Evolutionary conservation across 2,888 invertebrate species (phyloP), one percentile per base, ranked within the genome.

Genomic region (Dasypolia templi): DNA sequence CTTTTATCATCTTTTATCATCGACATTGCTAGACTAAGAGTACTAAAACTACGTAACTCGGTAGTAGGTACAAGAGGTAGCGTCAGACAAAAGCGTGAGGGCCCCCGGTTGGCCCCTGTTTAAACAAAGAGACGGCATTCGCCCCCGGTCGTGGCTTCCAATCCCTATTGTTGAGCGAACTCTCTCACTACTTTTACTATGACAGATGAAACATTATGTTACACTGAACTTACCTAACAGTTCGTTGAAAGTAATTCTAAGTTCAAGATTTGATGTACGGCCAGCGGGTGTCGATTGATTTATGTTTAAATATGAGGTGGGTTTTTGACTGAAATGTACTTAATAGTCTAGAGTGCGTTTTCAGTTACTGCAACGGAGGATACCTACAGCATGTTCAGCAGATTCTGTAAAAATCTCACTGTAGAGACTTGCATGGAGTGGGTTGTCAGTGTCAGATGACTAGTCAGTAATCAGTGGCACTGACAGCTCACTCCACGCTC

Each of bases 121-220:
- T 79, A 84, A 75, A 86, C 85, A 86, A 86, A 77, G 84, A 64
- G 58, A 35, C 68, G 46, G 46, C 32, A 29, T 44, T 63, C 72
- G 42, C 72, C 77, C 56, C 62, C 46, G 63, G 65, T 62, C 53
- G 65, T 58, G 64, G 63, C 72, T 66, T 46, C 56, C 78, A 74
- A 77, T 71, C 76, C 72, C 71, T 68, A 77, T 84, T 83, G 79
- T 80, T 66, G 49, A 73, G 59, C 64, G 32, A 59, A 53, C 61
- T 71, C 68, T 17, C 32, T 51, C 42, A 59, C 67, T 53, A 56
- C 44, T 62, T 67, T 55, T 53, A 29, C 64, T 46, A 65, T 56
- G 75, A 72, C 61, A 72, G 71, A 72, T 72, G 78, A 84, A 84
- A 79, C 79, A 84, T 77, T 64, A 84, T 63, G 76, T 77, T 59